These are phyloP conservation scores for Calidris pugnax DNA, from an alignment of 2,113 vertebrate species.

Conservation along the genomic window DNA sequence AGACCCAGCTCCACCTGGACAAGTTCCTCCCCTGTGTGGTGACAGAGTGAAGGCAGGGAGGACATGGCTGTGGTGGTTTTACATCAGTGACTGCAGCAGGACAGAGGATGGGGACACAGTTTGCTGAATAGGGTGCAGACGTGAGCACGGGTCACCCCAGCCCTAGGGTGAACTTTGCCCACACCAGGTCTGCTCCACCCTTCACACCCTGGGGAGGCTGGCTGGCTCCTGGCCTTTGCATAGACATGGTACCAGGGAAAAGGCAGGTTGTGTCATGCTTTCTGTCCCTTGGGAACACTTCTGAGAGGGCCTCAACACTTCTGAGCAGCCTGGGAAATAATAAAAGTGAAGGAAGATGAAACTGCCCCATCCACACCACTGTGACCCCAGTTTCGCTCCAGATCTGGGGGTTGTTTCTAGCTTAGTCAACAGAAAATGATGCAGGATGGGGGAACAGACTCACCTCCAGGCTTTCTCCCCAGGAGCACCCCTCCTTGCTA, in stretches of 20 bases:
- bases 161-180: not conserved
- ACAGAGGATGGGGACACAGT: not conserved
- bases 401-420: not conserved
- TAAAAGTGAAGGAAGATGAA: not conserved
- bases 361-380: not conserved
- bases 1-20: not conserved
- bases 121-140: not conserved
- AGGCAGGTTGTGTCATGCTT: not conserved
- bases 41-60: fast-evolving
- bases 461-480: not conserved
- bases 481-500: not conserved
- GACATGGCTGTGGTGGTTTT: not conserved
- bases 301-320: not conserved
- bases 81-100: not conserved
- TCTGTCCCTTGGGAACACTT: not conserved
- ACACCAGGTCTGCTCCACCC: not conserved
- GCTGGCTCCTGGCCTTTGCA: not conserved
- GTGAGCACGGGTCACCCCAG: not conserved
- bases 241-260: not conserved
- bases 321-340: not conserved
- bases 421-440: not conserved
- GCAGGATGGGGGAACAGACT: not conserved
- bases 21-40: not conserved
- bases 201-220: not conserved
- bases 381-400: not conserved